A percentile compares a stretch with the other conserved stretches of the same genome.
Conservation (phyloP, 2,113 vertebrate species). For the Lycaon pictus region DNA sequence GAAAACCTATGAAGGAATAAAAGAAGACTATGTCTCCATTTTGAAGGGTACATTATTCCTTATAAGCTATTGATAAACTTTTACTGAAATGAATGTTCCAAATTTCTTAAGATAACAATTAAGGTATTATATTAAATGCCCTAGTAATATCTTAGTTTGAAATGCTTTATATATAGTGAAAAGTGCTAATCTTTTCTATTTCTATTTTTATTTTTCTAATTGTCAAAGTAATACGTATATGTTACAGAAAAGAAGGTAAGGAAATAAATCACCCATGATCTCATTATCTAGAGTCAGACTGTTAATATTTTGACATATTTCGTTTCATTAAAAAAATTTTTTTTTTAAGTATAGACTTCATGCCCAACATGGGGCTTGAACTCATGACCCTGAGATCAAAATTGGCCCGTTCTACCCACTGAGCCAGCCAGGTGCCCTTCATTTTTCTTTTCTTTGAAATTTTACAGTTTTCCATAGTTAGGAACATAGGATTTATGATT, state of each 20-base stretch:
- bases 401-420: background rate
- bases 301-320: background rate
- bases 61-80: background rate
- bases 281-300: background rate
- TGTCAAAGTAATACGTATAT: background rate
- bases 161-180: conserved; percentile 20
- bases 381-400: background rate
- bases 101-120: conserved; percentile 26
- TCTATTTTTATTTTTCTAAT: background rate
- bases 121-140: background rate
- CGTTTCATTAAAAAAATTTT: background rate
- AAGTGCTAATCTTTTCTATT: background rate
- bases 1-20: background rate
- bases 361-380: background rate
- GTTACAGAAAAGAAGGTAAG: background rate
- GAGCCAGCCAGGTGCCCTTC: background rate
- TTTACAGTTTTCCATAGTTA: background rate
- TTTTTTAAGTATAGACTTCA: background rate
- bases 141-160: background rate
- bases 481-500: background rate
- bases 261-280: background rate
- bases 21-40: background rate
- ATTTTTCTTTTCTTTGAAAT: background rate
- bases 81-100: conserved; percentile 4
- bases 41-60: background rate